Evolutionary conservation across 2,113 vertebrate species (phyloP).

Genomic region (Lophius piscatorius): DNA sequence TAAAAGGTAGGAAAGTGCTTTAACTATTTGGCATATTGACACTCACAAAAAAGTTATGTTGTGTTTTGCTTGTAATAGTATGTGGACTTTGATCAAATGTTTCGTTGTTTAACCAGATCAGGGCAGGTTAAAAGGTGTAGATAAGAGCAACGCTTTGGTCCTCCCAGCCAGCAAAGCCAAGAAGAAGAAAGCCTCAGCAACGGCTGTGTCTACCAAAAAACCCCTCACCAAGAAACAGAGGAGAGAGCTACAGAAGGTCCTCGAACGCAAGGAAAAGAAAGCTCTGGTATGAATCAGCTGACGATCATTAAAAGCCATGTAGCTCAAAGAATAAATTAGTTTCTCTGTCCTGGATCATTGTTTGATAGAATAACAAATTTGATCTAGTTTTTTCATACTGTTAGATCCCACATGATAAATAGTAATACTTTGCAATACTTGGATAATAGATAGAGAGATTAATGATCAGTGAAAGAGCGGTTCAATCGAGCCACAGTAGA

Average conservation of each 20-base stretch:
- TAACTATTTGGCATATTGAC: neutral
- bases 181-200: conserved; percentile 55
- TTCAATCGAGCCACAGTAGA: too few relatives aligned
- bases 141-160: conserved; percentile 88
- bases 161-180: conserved; percentile 85
- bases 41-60: neutral
- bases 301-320: too few relatives aligned
- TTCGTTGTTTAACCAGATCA: conserved; percentile 79
- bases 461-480: too few relatives aligned
- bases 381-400: too few relatives aligned
- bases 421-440: too few relatives aligned
- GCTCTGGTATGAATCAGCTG: conserved; percentile 75
- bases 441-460: too few relatives aligned
- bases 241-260: conserved; percentile 87
- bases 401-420: too few relatives aligned
- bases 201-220: conserved; percentile 73
- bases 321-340: neutral
- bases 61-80: neutral
- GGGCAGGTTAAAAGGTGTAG: conserved; percentile 85
- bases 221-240: conserved; percentile 90
- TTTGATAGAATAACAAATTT: too few relatives aligned
- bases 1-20: conserved; percentile 61
- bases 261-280: conserved; percentile 95
- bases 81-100: too few relatives aligned
- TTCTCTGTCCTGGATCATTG: neutral